phyloP scores from a whole-genome alignment of 1,140 invertebrate genomes.

The Stegodyphus dumicola region DNA sequence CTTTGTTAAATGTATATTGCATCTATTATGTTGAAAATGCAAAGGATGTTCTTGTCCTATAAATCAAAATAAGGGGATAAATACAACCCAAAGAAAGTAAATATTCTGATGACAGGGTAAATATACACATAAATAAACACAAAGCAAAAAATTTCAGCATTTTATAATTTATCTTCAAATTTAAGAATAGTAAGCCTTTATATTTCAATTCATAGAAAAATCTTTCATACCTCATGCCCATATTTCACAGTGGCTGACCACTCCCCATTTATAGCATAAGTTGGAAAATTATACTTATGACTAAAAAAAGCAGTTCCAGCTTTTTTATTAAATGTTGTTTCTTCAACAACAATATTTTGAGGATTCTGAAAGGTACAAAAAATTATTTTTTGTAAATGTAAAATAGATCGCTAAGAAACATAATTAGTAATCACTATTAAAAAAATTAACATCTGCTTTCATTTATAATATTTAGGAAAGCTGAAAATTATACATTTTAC shows the following conservation, averaged over 20 bases:
- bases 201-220: background rate
- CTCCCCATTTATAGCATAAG: slow-evolving; percentile 60
- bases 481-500: no score
- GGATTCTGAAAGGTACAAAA: slow-evolving; percentile 61
- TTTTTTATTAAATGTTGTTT: slow-evolving; percentile 15
- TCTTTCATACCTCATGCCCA: slow-evolving; percentile 43
- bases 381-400: background rate
- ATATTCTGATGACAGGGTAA: no score
- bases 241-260: slow-evolving; percentile 62
- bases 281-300: slow-evolving; percentile 62
- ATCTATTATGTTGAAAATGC: no score
- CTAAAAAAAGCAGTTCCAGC: slow-evolving; percentile 41
- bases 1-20: no score
- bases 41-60: no score
- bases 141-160: background rate
- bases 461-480: no score
- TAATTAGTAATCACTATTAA: no score
- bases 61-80: no score
- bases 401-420: no score
- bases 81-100: no score
- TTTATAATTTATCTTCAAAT: background rate
- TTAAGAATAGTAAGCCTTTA: background rate
- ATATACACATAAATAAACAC: background rate
- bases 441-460: no score
- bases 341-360: slow-evolving; percentile 62